Percentiles rank a stretch among this genome's conserved stretches.
Conservation (phyloP, 2,797 vertebrate species). For the Enteromius mattozi region DNA sequence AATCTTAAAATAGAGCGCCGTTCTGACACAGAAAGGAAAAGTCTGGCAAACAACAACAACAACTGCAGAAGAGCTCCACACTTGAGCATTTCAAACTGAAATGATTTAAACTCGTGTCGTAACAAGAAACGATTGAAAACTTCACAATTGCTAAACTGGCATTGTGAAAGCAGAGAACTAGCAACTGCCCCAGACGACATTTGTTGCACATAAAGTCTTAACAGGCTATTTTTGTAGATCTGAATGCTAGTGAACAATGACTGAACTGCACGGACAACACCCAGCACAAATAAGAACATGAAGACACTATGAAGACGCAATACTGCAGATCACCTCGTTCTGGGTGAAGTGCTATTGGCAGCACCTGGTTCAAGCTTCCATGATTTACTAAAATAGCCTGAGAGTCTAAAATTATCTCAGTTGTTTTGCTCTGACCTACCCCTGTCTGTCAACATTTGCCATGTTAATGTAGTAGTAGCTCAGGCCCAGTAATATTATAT, state of each 20-base stretch:
- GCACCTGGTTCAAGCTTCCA: conserved; percentile 4
- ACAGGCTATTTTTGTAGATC: conserved; percentile 7
- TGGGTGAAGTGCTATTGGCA: not conserved
- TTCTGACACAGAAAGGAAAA: not conserved
- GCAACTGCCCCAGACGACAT: conserved; percentile 9
- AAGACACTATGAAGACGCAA: not conserved
- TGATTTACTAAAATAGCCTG: conserved; percentile 9
- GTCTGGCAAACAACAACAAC: not conserved
- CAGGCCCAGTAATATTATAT: not conserved
- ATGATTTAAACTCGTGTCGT: conserved; percentile 1
- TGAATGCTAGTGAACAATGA: conserved; percentile 17
- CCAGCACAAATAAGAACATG: conserved; percentile 9
- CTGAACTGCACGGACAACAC: conserved; percentile 8
- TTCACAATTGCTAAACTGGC: conserved; percentile 27
- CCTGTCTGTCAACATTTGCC: conserved; percentile 22
- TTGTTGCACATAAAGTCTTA: not conserved
- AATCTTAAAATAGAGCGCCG: not conserved
- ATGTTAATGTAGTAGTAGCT: not conserved
- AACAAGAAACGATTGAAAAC: not conserved
- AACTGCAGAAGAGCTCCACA: not conserved
- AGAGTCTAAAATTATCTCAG: conserved; percentile 1
- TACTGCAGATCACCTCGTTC: not conserved
- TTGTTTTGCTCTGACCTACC: not conserved
- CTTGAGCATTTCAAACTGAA: not conserved
- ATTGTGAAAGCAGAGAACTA: conserved; percentile 20